These are phyloP conservation scores for Chaenodraco wilsoni DNA, from an alignment of 2,797 vertebrate genomes.

Conservation along the genomic window DNA sequence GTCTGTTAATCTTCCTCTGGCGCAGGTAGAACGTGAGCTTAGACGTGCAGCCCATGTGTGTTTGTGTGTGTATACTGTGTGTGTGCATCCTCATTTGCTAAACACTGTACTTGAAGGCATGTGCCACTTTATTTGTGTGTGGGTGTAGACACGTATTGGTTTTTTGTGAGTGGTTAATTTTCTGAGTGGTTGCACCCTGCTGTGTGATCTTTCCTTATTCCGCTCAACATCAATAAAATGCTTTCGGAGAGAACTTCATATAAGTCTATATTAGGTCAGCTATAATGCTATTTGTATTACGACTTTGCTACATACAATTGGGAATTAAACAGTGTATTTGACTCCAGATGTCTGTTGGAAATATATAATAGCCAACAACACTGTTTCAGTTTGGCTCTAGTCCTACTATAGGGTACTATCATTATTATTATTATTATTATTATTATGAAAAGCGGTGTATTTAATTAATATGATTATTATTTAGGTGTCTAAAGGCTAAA, in stretches of 20 bases:
- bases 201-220: constrained; percentile 5
- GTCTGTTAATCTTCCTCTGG: constrained; percentile 73
- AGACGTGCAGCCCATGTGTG: constrained; percentile 26
- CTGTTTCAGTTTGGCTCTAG: not conserved
- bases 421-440: not conserved
- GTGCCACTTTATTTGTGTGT: not conserved
- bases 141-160: not conserved
- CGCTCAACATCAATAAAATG: not conserved
- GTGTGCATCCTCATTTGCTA: not conserved
- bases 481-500: not conserved
- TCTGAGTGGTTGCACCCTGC: not conserved
- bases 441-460: not conserved
- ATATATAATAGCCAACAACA: not conserved
- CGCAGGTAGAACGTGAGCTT: constrained; percentile 57
- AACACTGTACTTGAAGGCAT: not conserved
- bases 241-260: constrained; percentile 9
- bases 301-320: not conserved
- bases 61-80: not conserved
- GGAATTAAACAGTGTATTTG: not conserved
- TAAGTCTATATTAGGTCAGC: constrained; percentile 4
- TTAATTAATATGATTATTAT: not conserved
- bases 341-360: not conserved
- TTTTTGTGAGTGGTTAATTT: not conserved
- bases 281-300: not conserved
- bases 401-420: not conserved